Evolutionary conservation across 2,797 vertebrate genomes (phyloP).

Genomic region (Eospalax fontanierii): DNA sequence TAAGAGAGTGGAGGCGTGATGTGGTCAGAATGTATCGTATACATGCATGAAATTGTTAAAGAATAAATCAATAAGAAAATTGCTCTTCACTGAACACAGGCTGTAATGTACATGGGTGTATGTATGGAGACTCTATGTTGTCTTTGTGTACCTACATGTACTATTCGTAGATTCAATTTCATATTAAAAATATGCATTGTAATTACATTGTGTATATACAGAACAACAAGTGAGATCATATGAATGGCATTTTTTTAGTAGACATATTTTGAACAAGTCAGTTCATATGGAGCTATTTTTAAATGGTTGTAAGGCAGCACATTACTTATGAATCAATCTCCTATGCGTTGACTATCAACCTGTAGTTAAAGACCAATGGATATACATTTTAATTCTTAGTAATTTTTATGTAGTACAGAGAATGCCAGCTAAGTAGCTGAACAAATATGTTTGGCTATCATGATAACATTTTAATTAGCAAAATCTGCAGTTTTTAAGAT

Average conservation of each 20-base stretch:
- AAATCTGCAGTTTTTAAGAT: not conserved
- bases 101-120: not conserved
- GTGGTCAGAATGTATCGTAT: too few relatives aligned
- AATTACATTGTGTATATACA: not conserved
- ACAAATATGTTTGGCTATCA: not conserved
- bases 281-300: not conserved
- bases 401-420: not conserved
- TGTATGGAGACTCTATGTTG: not conserved
- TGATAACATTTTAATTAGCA: not conserved
- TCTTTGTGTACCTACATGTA: not conserved
- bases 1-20: too few relatives aligned
- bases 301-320: not conserved
- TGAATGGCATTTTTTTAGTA: constrained; percentile 29
- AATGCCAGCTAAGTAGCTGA: constrained; percentile 17
- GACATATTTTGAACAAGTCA: not conserved
- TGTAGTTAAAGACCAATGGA: not conserved
- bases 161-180: not conserved
- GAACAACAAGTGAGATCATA: not conserved
- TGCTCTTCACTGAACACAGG: not conserved
- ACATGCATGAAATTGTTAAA: too few relatives aligned
- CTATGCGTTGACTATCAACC: constrained; percentile 17
- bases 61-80: too few relatives aligned
- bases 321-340: not conserved
- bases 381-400: not conserved
- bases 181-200: not conserved